phyloP scores from a whole-genome alignment of 2,888 invertebrate genomes.

The Aphelenchoides bicaudatus region DNA sequence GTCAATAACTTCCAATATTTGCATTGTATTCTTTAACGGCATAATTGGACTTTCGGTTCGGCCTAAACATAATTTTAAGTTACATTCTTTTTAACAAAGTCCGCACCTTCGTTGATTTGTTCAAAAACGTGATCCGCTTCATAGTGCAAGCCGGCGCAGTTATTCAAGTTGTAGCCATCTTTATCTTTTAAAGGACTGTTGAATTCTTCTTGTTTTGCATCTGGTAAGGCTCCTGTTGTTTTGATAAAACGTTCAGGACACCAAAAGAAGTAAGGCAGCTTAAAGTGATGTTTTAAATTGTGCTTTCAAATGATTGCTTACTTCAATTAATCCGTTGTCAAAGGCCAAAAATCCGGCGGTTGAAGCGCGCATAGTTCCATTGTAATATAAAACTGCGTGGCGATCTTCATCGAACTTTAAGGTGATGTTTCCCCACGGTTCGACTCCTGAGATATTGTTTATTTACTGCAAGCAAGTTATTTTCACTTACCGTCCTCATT shows the following conservation, averaged over 20 bases:
- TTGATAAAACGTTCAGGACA: conserved; percentile 21
- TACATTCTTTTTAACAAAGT: background rate
- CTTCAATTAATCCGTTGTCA: conserved; percentile 31
- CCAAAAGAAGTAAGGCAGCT: conserved; percentile 32
- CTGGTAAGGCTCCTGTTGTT: background rate
- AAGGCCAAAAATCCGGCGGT: conserved; percentile 11
- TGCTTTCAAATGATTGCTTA: conserved; percentile 4
- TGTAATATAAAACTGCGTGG: conserved; percentile 29
- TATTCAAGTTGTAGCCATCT: conserved; percentile 18
- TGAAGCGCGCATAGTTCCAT: conserved; percentile 12
- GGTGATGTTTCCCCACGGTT: conserved; percentile 31
- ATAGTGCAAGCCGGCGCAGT: conserved; percentile 26
- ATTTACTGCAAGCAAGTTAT: background rate
- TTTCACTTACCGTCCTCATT: conserved; percentile 21
- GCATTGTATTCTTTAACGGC: conserved; percentile 24
- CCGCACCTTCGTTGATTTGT: conserved; percentile 21
- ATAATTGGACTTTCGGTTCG: conserved; percentile 33
- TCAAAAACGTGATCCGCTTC: conserved; percentile 40
- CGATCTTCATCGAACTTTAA: conserved; percentile 26
- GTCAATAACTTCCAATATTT: conserved; percentile 26
- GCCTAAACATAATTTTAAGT: too few relatives aligned
- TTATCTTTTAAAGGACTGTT: conserved; percentile 8
- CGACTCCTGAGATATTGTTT: conserved; percentile 49
- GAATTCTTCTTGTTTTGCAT: conserved; percentile 8
- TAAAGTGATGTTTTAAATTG: background rate